Conservation (phyloP, 1,140 invertebrate species). For the Pararge aegeria region DNA sequence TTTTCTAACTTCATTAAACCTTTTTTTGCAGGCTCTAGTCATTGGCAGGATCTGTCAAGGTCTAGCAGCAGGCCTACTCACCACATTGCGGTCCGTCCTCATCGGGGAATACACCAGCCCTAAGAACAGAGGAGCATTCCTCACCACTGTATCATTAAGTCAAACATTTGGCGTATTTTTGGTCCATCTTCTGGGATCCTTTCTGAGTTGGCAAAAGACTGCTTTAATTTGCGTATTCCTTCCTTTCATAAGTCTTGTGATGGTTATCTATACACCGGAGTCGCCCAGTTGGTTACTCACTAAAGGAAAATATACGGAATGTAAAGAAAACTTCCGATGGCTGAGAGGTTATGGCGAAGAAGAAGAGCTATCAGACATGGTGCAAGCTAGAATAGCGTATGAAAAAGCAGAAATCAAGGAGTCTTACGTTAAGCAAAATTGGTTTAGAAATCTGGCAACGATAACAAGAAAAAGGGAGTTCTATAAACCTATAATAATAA, state of each 20-base stretch:
- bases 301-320: constrained; percentile 70
- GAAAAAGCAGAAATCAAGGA: constrained; percentile 27
- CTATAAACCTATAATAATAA: constrained; percentile 56
- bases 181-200: constrained; percentile 80
- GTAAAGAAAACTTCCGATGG: constrained; percentile 71
- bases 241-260: constrained; percentile 67
- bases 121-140: constrained; percentile 75
- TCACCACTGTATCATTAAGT: constrained; percentile 74
- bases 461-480: constrained; percentile 53
- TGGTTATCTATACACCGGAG: constrained; percentile 82
- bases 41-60: constrained; percentile 51
- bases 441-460: constrained; percentile 22
- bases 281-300: constrained; percentile 84
- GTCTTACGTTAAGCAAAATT: constrained; percentile 17
- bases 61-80: constrained; percentile 47
- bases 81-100: constrained; percentile 51
- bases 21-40: constrained; percentile 38
- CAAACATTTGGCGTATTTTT: constrained; percentile 78
- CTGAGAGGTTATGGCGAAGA: constrained; percentile 67
- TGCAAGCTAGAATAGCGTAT: constrained; percentile 42
- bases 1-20: neutral
- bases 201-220: constrained; percentile 78
- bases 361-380: constrained; percentile 56
- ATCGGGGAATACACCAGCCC: constrained; percentile 72
- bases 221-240: constrained; percentile 72